phyloP scores from a whole-genome alignment of 2,888 invertebrate species.

The Epirrhoe tristata region DNA sequence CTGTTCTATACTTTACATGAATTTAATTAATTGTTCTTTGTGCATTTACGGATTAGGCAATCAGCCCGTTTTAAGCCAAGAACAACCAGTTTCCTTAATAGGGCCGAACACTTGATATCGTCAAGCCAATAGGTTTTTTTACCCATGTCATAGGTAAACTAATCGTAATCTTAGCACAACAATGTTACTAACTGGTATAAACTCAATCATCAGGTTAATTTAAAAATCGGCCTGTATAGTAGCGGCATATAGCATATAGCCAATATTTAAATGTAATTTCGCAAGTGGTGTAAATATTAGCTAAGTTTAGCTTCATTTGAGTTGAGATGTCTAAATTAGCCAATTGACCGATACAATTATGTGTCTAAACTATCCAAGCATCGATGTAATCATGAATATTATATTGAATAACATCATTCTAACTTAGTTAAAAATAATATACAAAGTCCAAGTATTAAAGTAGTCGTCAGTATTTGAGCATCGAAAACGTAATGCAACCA shows the following conservation, averaged over 20 bases:
- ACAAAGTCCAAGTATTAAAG: neutral
- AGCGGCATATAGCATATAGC: no score
- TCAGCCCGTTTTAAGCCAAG: neutral
- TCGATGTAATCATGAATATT: no score
- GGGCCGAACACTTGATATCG: neutral
- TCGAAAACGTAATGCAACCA: constrained; percentile 28
- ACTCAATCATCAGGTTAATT: no score
- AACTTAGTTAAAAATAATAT: no score
- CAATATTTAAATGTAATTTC: no score
- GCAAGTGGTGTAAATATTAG: no score
- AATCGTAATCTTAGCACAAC: constrained; percentile 8
- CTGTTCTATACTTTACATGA: neutral
- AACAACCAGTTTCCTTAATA: neutral
- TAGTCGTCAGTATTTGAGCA: neutral
- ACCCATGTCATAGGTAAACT: neutral
- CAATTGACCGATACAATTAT: no score
- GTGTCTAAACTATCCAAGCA: no score
- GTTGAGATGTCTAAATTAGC: no score
- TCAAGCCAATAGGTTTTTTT: constrained; percentile 1
- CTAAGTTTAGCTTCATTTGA: no score
- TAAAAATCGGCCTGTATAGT: no score
- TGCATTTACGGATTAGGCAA: neutral
- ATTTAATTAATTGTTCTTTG: neutral
- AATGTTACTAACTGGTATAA: neutral
- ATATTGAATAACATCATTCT: no score